Base-by-base conservation (phyloP, 2,113 vertebrate genomes). In the Scolopax mira region DNA sequence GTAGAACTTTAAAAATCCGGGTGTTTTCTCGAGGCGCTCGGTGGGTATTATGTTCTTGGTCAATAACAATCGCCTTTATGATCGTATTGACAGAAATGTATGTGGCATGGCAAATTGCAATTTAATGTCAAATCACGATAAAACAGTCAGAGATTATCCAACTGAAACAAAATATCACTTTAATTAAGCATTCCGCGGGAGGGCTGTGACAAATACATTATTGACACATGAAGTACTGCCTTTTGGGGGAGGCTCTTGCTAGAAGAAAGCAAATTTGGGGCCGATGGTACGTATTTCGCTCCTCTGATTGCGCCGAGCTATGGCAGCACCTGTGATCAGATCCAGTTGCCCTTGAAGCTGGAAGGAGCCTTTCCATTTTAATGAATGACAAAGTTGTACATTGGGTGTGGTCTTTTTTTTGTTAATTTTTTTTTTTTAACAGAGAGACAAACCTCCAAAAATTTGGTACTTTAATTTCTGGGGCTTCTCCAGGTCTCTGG, bases 91-190 rank as follows among this genome's bases (percentile, higher is more conserved):
- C 87, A 92, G 85, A 67, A 97, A 81, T 4, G 81, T 73, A 88
- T 7, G 67, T 89, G 89, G 79, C 85, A 79, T 13, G 66, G 91
- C 75, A 86, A 95, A 97, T 92, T 84, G 75, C 83, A 81, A 35
- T 95, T 94, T 96, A 89, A 91, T 94, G 89, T 97, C 96, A 93
- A 90, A 91, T 81, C 82, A 94, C 83, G 94, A 72, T 96, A 94
- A 96, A 97, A 28, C 87, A 92, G 91, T 69, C 57, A 31, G 72
- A 71, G 66, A 93, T 93, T 94, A 92, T 97, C 94, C 93, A 95
- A 3, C 83, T 73, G 77, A 91, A 97, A 91, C 52, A 91, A 97
- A 96, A 95, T 94, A 93, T 71, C 86, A 66, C 84, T 94, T 94
- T 94, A 94, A 96, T 97, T 96, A 93, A 90, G 79, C 69, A 44